A percentile compares a stretch with the other conserved stretches of the same genome.
phyloP scores from a whole-genome alignment of 2,113 vertebrate genomes.

The Phyllostomus discolor region DNA sequence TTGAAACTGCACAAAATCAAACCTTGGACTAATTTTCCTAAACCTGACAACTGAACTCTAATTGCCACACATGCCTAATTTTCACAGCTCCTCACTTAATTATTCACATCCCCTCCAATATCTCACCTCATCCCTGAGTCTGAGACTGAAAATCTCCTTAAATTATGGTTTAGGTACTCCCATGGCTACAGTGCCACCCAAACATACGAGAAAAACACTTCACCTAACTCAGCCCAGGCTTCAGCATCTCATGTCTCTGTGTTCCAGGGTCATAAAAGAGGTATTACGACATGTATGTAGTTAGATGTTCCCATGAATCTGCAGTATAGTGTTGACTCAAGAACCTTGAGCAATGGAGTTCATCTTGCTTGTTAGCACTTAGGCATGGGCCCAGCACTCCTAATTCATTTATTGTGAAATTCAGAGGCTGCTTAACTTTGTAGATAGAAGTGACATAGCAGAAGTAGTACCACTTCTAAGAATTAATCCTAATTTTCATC shows the following conservation, averaged over 20 bases:
- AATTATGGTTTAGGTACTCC: background rate
- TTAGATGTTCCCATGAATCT: background rate
- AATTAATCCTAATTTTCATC: background rate
- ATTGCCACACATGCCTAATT: background rate
- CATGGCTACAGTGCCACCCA: background rate
- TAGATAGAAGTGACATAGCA: background rate
- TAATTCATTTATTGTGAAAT: background rate
- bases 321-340: background rate
- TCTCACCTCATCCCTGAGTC: background rate
- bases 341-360: background rate
- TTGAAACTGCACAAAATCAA: background rate
- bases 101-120: background rate
- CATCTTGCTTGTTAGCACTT: background rate
- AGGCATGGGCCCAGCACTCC: background rate
- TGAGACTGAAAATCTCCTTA: background rate
- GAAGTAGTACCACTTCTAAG: background rate
- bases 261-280: background rate
- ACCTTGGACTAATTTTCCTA: background rate
- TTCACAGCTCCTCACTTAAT: background rate
- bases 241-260: background rate
- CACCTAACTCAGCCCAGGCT: background rate
- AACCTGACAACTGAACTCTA: background rate
- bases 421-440: background rate
- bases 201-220: background rate
- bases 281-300: rapidly evolving